These are phyloP conservation scores for Rotaria macrura DNA, from an alignment of 2,888 invertebrate species.

Conservation along the genomic window DNA sequence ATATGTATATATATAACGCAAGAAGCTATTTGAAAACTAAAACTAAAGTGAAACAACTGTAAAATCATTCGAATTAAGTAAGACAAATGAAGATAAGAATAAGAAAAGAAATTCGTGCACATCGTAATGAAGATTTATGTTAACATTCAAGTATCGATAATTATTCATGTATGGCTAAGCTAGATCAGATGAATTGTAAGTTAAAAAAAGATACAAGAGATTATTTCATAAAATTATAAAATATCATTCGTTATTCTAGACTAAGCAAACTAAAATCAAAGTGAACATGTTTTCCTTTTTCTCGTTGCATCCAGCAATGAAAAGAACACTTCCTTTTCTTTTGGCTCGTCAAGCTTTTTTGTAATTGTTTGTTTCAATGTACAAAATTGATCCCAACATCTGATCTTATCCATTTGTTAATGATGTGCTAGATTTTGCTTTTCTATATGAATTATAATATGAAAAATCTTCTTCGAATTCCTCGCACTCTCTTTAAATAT, in stretches of 20 bases:
- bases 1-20: no score
- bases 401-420: not conserved
- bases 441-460: not conserved
- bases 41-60: not conserved
- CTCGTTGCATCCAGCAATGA: not conserved
- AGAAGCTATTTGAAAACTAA: not conserved
- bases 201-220: not conserved
- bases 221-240: not conserved
- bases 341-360: not conserved
- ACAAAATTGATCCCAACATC: not conserved
- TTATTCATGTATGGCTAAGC: not conserved
- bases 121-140: no score
- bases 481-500: not conserved
- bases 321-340: not conserved
- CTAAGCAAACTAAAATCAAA: not conserved
- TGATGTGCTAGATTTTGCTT: not conserved
- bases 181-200: not conserved
- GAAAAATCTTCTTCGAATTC: not conserved
- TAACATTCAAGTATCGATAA: no score
- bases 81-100: not conserved
- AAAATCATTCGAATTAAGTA: not conserved
- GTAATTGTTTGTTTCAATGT: not conserved
- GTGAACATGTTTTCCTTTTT: not conserved
- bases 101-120: no score
- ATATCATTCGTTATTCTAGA: not conserved